Evolutionary conservation across 2,797 vertebrate species (phyloP), one percentile per base, ranked within the genome.

Genomic region (Chaenodraco wilsoni): DNA sequence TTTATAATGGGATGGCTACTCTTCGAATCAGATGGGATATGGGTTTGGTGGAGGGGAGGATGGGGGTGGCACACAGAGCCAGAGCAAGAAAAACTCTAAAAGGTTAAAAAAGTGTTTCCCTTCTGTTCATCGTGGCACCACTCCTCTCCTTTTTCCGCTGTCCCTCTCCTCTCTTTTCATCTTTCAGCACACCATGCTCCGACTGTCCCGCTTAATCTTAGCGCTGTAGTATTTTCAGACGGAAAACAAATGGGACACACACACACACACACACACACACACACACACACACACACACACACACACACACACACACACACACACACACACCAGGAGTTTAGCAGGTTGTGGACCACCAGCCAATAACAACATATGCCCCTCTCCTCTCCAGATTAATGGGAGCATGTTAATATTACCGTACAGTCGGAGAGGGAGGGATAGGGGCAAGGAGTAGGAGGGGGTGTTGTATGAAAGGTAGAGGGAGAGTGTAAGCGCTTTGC

Each of bases 1-100:
- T 98, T 98, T 96, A 97, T 97, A 95, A 96, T 94, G 95, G 94
- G 95, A 96, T 95, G 95, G 94, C 95, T 96, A 93, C 95, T 95
- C 94, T 90, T 93, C 89, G 94, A 95, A 96, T 96, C 95, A 96
- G 95, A 96, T 95, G 94, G 95, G 96, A 95, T 95, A 95, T 95
- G 93, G 84, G 91, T 93, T 87, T 69, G 65, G 95, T 92, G 90
- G 79, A 92, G 87, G 90, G 93, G 84, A 87, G 88, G 89, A 85
- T 87, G 89, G 88, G 88, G 86, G 72, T 85, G 86, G 89, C 72
- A 90, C 76, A 84, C 82, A 82, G 82, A 90, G 73, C 79, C 77
- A 85, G 84, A 76, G 67, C 43, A 71, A 90, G 91, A 81, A 75
- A 91, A 84, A 82, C 81, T 69, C 66, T 54, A 82, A 86, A 87